phyloP scores from a whole-genome alignment of 2,797 vertebrate species.

The Lycodopsis pacificus region DNA sequence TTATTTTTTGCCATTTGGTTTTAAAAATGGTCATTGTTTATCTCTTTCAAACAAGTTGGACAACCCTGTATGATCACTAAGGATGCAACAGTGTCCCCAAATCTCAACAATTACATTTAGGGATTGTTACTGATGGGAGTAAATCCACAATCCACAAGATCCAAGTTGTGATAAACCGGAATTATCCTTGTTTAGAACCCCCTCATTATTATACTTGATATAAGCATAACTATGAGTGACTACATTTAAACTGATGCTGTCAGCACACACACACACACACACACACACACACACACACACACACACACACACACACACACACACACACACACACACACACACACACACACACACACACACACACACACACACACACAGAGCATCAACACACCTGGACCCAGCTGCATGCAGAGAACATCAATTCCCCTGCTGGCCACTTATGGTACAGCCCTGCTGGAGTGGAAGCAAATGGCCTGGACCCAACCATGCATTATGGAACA shows the following conservation, averaged over 20 bases:
- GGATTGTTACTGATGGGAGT: neutral
- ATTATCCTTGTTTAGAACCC: neutral
- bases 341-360: slow-evolving; percentile 7
- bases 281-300: slow-evolving; percentile 7
- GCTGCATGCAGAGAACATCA: slow-evolving; percentile 59
- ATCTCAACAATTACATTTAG: neutral
- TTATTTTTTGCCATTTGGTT: neutral
- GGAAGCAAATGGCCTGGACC: slow-evolving; percentile 61
- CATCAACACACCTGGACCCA: slow-evolving; percentile 40
- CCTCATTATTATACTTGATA: neutral
- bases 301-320: neutral
- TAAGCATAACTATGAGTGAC: slow-evolving; percentile 4
- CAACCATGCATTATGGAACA: slow-evolving; percentile 47
- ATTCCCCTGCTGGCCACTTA: slow-evolving; percentile 73
- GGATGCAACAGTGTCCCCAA: neutral
- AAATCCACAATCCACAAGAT: neutral
- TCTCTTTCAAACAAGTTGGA: neutral
- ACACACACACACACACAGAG: neutral
- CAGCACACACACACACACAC: neutral
- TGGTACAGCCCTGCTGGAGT: slow-evolving; percentile 63
- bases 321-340: neutral
- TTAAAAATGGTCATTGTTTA: neutral
- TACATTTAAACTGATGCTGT: slow-evolving; percentile 17
- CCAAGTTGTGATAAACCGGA: neutral
- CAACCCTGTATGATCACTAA: neutral